Evolutionary conservation across 2,113 vertebrate species (phyloP).

Genomic region (Phodopus roborovskii): DNA sequence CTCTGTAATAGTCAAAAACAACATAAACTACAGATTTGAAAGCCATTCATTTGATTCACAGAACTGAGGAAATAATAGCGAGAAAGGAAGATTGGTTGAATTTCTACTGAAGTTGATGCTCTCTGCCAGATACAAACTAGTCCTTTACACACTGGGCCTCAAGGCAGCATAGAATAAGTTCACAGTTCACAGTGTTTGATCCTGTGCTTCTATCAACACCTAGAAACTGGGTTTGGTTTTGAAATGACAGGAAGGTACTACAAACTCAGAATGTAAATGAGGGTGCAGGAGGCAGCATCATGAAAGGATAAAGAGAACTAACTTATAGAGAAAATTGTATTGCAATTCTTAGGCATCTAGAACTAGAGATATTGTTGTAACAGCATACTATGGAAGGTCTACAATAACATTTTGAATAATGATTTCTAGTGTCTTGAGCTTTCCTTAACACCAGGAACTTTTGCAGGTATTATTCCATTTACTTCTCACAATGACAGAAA

Average conservation of each 20-base stretch:
- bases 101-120: not conserved
- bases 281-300: not conserved
- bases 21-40: not conserved
- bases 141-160: rapidly evolving
- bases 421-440: not conserved
- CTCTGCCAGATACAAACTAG: not conserved
- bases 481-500: conserved; percentile 8
- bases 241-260: not conserved
- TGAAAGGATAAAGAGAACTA: not conserved
- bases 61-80: not conserved
- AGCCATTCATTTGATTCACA: not conserved
- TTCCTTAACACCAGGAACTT: not conserved
- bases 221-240: not conserved
- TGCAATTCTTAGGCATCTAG: not conserved
- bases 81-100: not conserved
- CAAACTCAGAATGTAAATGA: not conserved
- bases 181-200: not conserved
- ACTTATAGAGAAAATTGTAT: not conserved
- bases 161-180: not conserved
- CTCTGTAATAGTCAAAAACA: not conserved
- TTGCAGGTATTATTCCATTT: not conserved
- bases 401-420: not conserved
- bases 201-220: not conserved
- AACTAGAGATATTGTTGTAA: not conserved
- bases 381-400: not conserved